Percentiles rank a stretch among this genome's conserved stretches.
Evolutionary conservation across 2,113 vertebrate species (phyloP).

Genomic region (Azemiops feae): DNA sequence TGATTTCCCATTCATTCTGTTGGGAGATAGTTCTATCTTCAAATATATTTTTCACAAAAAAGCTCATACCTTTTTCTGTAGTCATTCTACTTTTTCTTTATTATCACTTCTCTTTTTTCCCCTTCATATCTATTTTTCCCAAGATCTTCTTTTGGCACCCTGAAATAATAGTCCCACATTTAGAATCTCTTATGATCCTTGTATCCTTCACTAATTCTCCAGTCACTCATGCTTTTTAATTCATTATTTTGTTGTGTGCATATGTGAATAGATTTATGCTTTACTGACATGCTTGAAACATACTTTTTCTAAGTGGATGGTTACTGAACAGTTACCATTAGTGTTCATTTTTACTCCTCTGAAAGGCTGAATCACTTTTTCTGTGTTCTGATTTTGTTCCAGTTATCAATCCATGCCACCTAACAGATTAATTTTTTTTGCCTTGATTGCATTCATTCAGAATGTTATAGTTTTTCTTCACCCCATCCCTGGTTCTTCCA

Average conservation of each 20-base stretch:
- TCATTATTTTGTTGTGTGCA: neutral
- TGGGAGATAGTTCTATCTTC: neutral
- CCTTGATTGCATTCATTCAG: neutral
- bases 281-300: neutral
- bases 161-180: neutral
- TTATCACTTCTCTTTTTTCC: neutral
- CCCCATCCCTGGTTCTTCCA: neutral
- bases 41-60: neutral
- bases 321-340: neutral
- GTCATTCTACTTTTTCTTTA: neutral
- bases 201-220: neutral
- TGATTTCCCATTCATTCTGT: neutral
- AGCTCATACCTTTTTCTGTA: neutral
- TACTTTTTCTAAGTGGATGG: neutral
- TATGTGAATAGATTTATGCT: neutral
- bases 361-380: neutral
- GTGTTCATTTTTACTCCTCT: neutral
- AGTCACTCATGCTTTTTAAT: neutral
- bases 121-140: neutral
- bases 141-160: neutral
- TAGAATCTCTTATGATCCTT: neutral
- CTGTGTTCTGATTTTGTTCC: neutral
- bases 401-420: neutral
- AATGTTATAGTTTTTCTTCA: neutral
- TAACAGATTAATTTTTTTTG: neutral